These are phyloP conservation scores for Cheilosia variabilis DNA, from an alignment of 2,888 invertebrate genomes.

Conservation along the genomic window DNA sequence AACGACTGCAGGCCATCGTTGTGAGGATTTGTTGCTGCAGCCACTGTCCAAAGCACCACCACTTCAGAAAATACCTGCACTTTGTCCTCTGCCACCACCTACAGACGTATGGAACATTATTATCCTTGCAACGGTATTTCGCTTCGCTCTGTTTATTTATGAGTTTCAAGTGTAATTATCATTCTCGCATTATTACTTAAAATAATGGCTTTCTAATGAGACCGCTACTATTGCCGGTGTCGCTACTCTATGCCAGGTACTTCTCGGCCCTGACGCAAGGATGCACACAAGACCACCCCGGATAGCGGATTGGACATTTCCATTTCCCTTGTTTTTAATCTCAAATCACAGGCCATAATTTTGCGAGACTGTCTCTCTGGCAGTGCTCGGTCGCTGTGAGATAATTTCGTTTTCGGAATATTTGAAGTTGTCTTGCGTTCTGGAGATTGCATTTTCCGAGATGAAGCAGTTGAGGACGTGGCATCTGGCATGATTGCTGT, in stretches of 20 bases:
- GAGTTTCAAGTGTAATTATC: slow-evolving; percentile 68
- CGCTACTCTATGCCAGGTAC: background rate
- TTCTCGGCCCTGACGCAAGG: background rate
- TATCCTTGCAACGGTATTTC: slow-evolving; percentile 10
- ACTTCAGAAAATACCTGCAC: slow-evolving; percentile 50
- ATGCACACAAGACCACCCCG: slow-evolving; percentile 29
- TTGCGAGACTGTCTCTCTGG: slow-evolving; percentile 41
- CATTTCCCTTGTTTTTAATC: slow-evolving; percentile 68
- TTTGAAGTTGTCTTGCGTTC: slow-evolving; percentile 39
- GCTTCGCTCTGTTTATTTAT: slow-evolving; percentile 56
- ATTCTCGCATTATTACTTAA: slow-evolving; percentile 69
- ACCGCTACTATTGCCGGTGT: slow-evolving; percentile 55
- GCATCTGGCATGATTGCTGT: slow-evolving; percentile 20
- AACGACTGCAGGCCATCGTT: too few species aligned
- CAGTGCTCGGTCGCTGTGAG: background rate
- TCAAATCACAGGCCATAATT: slow-evolving; percentile 48
- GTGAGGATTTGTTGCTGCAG: slow-evolving; percentile 13
- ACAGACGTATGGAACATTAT: background rate
- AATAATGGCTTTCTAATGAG: slow-evolving; percentile 73
- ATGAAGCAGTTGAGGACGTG: slow-evolving; percentile 19
- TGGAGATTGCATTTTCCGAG: slow-evolving; percentile 36
- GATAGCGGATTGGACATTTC: slow-evolving; percentile 68
- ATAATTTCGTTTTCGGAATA: slow-evolving; percentile 49
- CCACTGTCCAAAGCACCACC: slow-evolving; percentile 28
- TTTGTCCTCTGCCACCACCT: slow-evolving; percentile 22